A percentile compares a stretch with the other conserved stretches of the same genome.
Evolutionary conservation across 2,797 vertebrate species (phyloP).

Genomic region (Luscinia megarhynchos): DNA sequence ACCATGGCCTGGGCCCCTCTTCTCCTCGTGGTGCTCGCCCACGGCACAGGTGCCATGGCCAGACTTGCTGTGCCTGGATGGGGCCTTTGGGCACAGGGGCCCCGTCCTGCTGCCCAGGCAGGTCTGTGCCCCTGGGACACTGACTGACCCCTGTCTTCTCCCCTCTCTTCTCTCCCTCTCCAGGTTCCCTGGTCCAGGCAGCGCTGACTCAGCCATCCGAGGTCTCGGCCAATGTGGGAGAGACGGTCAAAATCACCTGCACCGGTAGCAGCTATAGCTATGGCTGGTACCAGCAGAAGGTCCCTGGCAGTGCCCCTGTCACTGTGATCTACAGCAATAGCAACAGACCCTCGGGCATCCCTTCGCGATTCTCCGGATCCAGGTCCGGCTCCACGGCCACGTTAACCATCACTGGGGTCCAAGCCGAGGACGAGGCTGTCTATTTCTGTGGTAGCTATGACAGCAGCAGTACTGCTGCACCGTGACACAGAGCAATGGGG

Average conservation of each 20-base stretch:
- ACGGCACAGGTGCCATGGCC: not conserved
- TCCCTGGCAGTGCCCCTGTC: not conserved
- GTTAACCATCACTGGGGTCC: slow-evolving; percentile 24
- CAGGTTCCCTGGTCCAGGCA: slow-evolving; percentile 26
- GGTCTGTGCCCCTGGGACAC: not conserved
- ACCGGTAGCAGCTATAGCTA: accelerated
- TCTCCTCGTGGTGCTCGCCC: not conserved
- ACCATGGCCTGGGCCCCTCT: not conserved
- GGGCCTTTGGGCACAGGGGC: not conserved
- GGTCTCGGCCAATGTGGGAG: accelerated
- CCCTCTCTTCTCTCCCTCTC: not conserved
- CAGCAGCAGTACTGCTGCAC: not conserved
- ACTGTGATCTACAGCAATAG: accelerated
- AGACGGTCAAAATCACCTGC: not conserved
- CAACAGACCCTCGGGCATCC: not conserved
- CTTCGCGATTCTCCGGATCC: not conserved
- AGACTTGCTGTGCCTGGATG: accelerated
- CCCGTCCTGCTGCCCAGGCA: accelerated
- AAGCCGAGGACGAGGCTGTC: not conserved
- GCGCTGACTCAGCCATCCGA: accelerated
- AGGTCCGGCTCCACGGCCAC: accelerated
- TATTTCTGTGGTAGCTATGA: not conserved
- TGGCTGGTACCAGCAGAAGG: slow-evolving; percentile 8
- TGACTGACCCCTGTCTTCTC: not conserved
- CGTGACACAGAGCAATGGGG: not conserved